Evolutionary conservation across 2,797 vertebrate species (phyloP), one percentile per base, ranked within the genome.

Genomic region (Chrysocyon brachyurus): DNA sequence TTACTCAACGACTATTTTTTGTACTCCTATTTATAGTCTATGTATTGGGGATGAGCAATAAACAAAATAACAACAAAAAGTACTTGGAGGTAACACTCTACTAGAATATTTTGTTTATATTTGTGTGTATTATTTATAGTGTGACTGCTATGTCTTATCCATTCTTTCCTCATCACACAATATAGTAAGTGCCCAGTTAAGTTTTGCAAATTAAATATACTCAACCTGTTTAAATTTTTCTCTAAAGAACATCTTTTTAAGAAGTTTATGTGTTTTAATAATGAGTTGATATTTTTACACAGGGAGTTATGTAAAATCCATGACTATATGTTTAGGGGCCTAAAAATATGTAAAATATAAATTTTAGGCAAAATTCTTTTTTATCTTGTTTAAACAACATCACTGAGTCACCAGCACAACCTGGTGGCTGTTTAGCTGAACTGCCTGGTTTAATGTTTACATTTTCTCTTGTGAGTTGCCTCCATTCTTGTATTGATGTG

Each of bases 231-330:
- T 94, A 91, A 95, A 92, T 81, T 92, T 90, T 96, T 57, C 22
- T 87, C 8, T 89, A 40, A 86, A 91, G 26, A 90, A 79, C 75
- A 73, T 66, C 61, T 79, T 94, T 96, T 85, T 12, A 0, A 22
- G 90, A 96, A 82, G 59, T 86, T 75, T 86, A 46, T 87, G n/a
- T 40, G 52, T 93, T 95, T 96, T 79, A 97, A 94, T 86, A 77
- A 82, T 61, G 61, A 81, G 9, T 56, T 95, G 21, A 75, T 93
- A 59, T 40, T 93, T 97, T 97, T 94, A 96, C 84, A 64, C 88
- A 92, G 97, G 84, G 36, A 52, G 52, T 97, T 98, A 97, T 87
- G n/a, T 97, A 95, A 97, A 97, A 93, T 94, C 57, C 64, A 90
- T 83, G 61, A 21, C 66, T 96, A 84, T 94, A 61, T 31, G 96